Conservation (phyloP, 2,797 vertebrate genomes). For the Moxostoma hubbsi region DNA sequence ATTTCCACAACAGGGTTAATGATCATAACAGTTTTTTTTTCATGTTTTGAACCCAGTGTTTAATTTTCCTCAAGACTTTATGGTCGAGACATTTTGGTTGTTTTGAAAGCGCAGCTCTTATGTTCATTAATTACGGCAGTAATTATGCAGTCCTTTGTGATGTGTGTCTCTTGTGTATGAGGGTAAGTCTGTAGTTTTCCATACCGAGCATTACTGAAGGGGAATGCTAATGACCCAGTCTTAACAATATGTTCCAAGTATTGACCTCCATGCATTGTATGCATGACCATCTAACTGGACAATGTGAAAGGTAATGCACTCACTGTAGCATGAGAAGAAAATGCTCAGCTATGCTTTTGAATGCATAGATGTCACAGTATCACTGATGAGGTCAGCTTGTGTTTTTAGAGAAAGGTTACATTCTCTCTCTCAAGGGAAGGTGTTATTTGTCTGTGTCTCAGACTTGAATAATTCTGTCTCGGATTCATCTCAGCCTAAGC, state of each 20-base stretch:
- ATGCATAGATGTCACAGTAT: conserved; percentile 1
- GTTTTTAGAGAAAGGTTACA: conserved; percentile 7
- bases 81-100: conserved; percentile 18
- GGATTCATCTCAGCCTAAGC: background rate
- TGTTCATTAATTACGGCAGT: conserved; percentile 51
- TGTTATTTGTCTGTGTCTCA: conserved; percentile 9
- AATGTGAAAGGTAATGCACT: background rate
- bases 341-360: background rate
- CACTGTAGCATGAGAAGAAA: background rate
- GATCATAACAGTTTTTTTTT: conserved; percentile 38
- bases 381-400: conserved; percentile 15
- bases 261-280: background rate
- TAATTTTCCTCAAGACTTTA: background rate
- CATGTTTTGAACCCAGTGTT: conserved; percentile 17
- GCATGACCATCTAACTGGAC: background rate
- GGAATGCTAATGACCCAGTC: conserved; percentile 43
- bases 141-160: conserved; percentile 46
- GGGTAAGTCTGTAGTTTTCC: conserved; percentile 13
- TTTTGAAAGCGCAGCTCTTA: conserved; percentile 39
- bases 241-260: conserved; percentile 17
- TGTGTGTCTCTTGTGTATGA: conserved; percentile 16
- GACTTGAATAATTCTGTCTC: background rate
- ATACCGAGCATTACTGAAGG: background rate
- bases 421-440: background rate
- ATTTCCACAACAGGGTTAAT: conserved; percentile 45